phyloP scores from a whole-genome alignment of 2,888 invertebrate genomes.

The Ochropacha duplaris region DNA sequence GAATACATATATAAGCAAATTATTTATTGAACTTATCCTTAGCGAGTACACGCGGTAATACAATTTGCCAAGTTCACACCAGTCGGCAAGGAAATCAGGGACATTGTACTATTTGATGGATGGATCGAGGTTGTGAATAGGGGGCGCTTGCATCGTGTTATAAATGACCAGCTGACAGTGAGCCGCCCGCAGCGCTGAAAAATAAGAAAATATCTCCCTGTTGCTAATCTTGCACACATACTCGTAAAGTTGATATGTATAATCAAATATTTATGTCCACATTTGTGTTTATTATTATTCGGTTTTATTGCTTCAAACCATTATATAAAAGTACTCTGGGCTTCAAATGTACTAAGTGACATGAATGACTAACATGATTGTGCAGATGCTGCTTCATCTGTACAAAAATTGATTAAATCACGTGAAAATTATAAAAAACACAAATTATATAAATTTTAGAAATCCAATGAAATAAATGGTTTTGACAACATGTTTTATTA shows the following conservation, averaged over 20 bases:
- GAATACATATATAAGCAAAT: neutral
- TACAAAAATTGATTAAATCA: too few species aligned
- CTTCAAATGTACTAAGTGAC: neutral
- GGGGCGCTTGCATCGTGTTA: conserved; percentile 39
- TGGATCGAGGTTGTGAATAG: conserved; percentile 46
- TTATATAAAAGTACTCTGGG: too few species aligned
- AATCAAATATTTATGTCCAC: neutral
- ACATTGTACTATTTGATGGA: conserved; percentile 51
- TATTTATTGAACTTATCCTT: neutral
- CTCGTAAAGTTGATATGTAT: neutral
- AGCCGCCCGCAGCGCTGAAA: conserved; percentile 19
- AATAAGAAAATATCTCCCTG: conserved; percentile 29
- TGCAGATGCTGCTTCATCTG: too few species aligned
- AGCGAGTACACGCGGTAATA: neutral
- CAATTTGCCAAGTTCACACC: conserved; percentile 30
- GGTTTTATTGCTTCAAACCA: too few species aligned
- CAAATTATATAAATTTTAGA: too few species aligned
- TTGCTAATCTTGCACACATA: neutral
- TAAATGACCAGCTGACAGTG: conserved; percentile 48
- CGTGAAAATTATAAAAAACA: too few species aligned
- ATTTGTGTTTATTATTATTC: too few species aligned
- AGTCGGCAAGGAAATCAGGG: conserved; percentile 31
- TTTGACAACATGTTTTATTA: too few species aligned
- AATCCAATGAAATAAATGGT: too few species aligned
- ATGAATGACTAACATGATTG: too few species aligned